Evolutionary conservation across 1,140 invertebrate genomes (phyloP), one percentile per base, ranked within the genome.

Genomic region (Drosophila nasuta): DNA sequence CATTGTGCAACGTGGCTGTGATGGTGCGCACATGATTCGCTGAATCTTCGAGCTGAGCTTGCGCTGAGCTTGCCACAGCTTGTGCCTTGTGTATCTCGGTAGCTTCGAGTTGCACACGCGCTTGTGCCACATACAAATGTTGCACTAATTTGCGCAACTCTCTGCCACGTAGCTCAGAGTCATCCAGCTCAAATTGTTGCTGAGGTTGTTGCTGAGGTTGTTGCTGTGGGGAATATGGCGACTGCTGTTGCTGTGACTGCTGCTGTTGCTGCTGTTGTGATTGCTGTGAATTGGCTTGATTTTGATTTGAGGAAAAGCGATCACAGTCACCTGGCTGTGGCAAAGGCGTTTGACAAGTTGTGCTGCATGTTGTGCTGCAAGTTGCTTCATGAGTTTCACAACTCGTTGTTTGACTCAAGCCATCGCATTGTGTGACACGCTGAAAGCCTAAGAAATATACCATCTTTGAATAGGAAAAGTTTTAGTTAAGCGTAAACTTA

Each of bases 101-200:
- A 2, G 91, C 91, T 70, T 92, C 91, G 25, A 92, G 77, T 48
- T 92, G 91, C 0, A 92, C 91, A 7, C 91, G 77, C 1, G 91
- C 91, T 62, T 92, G 91, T 13, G 91, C 91, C 56, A 92, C 81
- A 64, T 92, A 92, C 56, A 92, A 58, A 25, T 92, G 91, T 48
- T 92, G 91, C 17, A 92, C 75, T 1, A 92, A 58, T 33, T 57
- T 79, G 17, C 83, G 88, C 59, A 92, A 35, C 11, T 92, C 91
- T 43, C 67, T 78, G 25, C 79, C 69, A 15, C 88, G 65, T 20
- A 51, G 59, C 46, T 88, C 87, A 0, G 67, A 72, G 5, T 91
- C 82, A 33, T 91, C 88, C 0, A 30, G 3, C 0, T 68, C 57
- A 5, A 52, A 60, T 13, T 35, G 49, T 17, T 25, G 45, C 17